phyloP scores from a whole-genome alignment of 2,113 vertebrate genomes.

The Sturnira hondurensis region DNA sequence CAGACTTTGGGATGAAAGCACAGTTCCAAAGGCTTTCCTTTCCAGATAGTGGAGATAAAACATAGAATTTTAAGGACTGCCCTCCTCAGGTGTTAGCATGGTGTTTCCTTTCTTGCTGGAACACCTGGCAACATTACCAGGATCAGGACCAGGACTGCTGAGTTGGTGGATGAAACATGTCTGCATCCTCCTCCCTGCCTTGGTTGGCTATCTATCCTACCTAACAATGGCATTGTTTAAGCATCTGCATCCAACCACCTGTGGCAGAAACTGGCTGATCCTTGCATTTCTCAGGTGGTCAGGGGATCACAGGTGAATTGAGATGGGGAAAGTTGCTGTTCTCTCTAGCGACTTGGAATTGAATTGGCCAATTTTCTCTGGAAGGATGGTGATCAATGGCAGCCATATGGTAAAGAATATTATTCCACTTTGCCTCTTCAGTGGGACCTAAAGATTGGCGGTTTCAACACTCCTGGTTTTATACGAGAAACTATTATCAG shows the following conservation, averaged over 20 bases:
- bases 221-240: background rate
- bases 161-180: no score
- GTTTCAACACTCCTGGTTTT: background rate
- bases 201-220: no score
- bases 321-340: background rate
- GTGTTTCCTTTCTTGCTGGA: no score
- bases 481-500: conserved; percentile 12
- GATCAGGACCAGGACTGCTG: no score
- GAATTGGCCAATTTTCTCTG: background rate
- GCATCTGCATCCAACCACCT: background rate
- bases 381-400: background rate
- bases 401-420: background rate
- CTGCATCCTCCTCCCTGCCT: no score
- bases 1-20: no score
- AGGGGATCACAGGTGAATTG: background rate
- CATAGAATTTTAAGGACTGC: no score
- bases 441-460: background rate
- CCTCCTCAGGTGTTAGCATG: no score
- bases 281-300: background rate
- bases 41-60: no score
- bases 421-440: background rate
- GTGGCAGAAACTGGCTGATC: background rate
- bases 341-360: conserved; percentile 9
- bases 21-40: no score
- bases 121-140: no score